phyloP scores from a whole-genome alignment of 2,888 invertebrate species.

The Philereme transversata region DNA sequence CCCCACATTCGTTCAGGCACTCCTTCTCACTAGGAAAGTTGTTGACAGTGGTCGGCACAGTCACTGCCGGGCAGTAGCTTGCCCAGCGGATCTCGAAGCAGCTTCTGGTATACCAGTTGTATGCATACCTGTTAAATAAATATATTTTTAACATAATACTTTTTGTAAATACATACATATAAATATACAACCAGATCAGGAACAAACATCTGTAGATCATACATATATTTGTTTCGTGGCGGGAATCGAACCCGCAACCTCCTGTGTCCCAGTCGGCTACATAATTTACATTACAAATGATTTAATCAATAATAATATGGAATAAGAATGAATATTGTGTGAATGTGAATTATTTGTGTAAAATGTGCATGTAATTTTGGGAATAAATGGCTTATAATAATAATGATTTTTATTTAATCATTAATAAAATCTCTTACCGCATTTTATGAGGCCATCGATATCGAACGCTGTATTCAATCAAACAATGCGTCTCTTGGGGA shows the following conservation, averaged over 20 bases:
- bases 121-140: slow-evolving; percentile 55
- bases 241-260: no score
- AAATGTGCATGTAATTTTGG: no score
- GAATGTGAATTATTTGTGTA: no score
- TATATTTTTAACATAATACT: neutral
- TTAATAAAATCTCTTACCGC: slow-evolving; percentile 43
- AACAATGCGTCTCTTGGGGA: slow-evolving; percentile 51
- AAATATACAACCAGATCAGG: no score
- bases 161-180: no score
- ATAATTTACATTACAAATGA: neutral
- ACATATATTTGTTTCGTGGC: no score
- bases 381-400: no score
- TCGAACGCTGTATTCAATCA: slow-evolving; percentile 53
- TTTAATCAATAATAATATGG: no score
- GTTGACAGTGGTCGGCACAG: slow-evolving; percentile 45
- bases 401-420: neutral
- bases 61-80: slow-evolving; percentile 47
- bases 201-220: no score
- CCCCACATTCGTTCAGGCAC: slow-evolving; percentile 55
- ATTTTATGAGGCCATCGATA: slow-evolving; percentile 54
- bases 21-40: slow-evolving; percentile 55
- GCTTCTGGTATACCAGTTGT: slow-evolving; percentile 54
- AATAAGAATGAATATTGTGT: no score
- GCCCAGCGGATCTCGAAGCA: slow-evolving; percentile 68
- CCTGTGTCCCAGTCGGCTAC: no score